A percentile compares a stretch with the other conserved stretches of the same genome.
These are phyloP conservation scores for Taphrorychus bicolor DNA, from an alignment of 2,888 invertebrate genomes.

Conservation along the genomic window DNA sequence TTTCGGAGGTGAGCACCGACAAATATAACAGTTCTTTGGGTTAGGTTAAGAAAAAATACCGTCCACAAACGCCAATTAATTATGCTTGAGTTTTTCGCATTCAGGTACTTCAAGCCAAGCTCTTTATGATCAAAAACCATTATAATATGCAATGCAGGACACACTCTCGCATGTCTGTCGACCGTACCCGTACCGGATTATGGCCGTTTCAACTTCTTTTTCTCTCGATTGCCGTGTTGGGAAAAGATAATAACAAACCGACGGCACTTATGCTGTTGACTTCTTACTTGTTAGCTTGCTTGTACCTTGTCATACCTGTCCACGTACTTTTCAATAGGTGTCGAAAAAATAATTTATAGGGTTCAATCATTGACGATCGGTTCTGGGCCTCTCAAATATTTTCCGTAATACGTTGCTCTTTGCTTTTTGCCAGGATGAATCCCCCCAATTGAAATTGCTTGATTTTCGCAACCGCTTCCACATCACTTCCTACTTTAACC, in stretches of 20 bases:
- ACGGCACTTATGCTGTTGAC: slow-evolving; percentile 42
- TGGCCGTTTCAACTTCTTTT: slow-evolving; percentile 32
- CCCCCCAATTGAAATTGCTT: slow-evolving; percentile 19
- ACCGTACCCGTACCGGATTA: slow-evolving; percentile 38
- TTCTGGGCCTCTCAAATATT: no score
- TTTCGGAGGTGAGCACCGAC: background rate
- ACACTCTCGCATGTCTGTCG: slow-evolving; percentile 37
- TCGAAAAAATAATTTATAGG: slow-evolving; percentile 41
- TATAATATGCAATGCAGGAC: slow-evolving; percentile 40
- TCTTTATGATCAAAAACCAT: slow-evolving; percentile 39
- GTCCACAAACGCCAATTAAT: slow-evolving; percentile 23
- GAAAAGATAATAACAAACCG: slow-evolving; percentile 48
- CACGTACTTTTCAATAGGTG: slow-evolving; percentile 38
- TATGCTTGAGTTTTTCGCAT: slow-evolving; percentile 33
- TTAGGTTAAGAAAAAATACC: slow-evolving; percentile 5
- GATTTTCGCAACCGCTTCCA: slow-evolving; percentile 32
- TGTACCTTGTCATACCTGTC: slow-evolving; percentile 44
- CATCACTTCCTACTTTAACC: slow-evolving; percentile 26
- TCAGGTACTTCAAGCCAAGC: slow-evolving; percentile 24
- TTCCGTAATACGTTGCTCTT: no score
- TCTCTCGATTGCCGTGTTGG: slow-evolving; percentile 48
- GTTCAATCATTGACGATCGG: slow-evolving; percentile 2
- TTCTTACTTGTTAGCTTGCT: slow-evolving; percentile 43
- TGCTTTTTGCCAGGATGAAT: slow-evolving; percentile 5
- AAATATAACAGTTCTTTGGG: background rate